Evolutionary conservation across 1,140 invertebrate species (phyloP).

Genomic region (Panagrolaimus sp.): DNA sequence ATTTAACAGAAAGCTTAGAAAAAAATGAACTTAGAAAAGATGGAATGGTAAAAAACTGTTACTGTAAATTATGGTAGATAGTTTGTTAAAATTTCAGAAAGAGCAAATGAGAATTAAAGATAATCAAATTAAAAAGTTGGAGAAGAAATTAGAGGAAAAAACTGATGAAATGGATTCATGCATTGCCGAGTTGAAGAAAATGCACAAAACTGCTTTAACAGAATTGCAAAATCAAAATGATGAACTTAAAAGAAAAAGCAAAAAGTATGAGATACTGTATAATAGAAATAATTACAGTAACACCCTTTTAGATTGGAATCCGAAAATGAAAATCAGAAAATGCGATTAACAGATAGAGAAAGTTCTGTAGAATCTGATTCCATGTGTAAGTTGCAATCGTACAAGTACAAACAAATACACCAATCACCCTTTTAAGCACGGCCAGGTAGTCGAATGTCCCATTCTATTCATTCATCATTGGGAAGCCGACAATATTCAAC

Average conservation of each 20-base stretch:
- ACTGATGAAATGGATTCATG: conserved; percentile 52
- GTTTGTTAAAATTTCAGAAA: conserved; percentile 37
- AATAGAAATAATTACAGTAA: conserved; percentile 1
- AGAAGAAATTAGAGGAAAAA: conserved; percentile 51
- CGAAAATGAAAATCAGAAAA: conserved; percentile 41
- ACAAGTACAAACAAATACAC: neutral
- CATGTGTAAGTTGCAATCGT: conserved; percentile 10
- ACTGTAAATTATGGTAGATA: conserved; percentile 3
- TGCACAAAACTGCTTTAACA: conserved; percentile 41
- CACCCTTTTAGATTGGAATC: conserved; percentile 37
- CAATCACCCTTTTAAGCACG: conserved; percentile 12
- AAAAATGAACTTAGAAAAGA: conserved; percentile 42
- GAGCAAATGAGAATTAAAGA: conserved; percentile 46
- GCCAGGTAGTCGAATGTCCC: neutral
- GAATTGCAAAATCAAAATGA: conserved; percentile 48
- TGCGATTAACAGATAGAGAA: conserved; percentile 31
- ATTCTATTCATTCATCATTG: conserved; percentile 7
- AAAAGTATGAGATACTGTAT: conserved; percentile 26
- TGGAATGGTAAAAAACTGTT: conserved; percentile 33
- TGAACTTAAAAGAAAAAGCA: conserved; percentile 42
- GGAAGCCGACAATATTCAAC: conserved; percentile 13
- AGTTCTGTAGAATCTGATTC: conserved; percentile 37
- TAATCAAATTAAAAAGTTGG: conserved; percentile 39
- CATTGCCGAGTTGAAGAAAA: conserved; percentile 44
- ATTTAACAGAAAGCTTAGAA: conserved; percentile 37